A percentile compares a stretch with the other conserved stretches of the same genome.
phyloP scores from a whole-genome alignment of 2,113 vertebrate species.

The Ellobius talpinus region DNA sequence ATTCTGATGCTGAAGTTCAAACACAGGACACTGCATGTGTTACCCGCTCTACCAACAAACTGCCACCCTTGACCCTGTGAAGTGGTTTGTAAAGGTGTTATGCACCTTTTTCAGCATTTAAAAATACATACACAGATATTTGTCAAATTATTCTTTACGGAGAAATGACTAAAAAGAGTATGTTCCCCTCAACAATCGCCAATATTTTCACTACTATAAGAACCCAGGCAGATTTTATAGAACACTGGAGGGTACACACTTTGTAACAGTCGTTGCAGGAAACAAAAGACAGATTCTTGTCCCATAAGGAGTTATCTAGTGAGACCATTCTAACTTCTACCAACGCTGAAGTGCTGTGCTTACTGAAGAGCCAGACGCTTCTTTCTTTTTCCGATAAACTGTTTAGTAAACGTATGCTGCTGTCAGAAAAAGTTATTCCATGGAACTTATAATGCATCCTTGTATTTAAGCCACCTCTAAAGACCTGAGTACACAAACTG shows the following conservation, averaged over 20 bases:
- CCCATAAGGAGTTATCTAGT: not conserved
- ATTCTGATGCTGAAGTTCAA: not conserved
- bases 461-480: constrained; percentile 12
- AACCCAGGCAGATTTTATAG: constrained; percentile 20
- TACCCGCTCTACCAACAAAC: not conserved
- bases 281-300: constrained; percentile 36
- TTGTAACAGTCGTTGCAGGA: not conserved
- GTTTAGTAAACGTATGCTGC: not conserved
- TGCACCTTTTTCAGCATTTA: constrained; percentile 6
- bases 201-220: not conserved
- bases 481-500: not conserved
- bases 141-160: constrained; percentile 3
- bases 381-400: not conserved
- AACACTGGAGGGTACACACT: not conserved
- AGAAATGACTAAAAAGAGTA: not conserved
- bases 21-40: not conserved
- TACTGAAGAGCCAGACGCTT: not conserved
- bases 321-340: constrained; percentile 35
- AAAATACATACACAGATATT: not conserved
- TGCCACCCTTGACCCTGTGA: not conserved
- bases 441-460: not conserved
- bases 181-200: not conserved
- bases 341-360: not conserved
- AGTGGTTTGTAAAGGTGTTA: constrained; percentile 24
- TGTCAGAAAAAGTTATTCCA: constrained; percentile 25